Percentiles rank a stretch among this genome's conserved stretches.
Evolutionary conservation across 2,113 vertebrate species (phyloP).

Genomic region (Chitala chitala): DNA sequence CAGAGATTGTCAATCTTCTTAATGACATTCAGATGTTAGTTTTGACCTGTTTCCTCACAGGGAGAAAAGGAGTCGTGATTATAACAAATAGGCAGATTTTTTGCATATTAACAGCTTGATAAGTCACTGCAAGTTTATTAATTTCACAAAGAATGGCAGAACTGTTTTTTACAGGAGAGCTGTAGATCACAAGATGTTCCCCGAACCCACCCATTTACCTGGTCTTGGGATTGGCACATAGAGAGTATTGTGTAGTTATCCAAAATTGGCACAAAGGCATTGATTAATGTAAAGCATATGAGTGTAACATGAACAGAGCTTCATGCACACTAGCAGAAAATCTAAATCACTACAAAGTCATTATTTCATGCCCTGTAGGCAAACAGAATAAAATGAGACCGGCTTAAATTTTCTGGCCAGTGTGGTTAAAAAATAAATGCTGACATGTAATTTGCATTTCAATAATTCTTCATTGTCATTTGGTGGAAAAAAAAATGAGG

Average conservation of each 20-base stretch:
- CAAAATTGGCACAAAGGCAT: too few relatives aligned
- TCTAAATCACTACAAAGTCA: too few relatives aligned
- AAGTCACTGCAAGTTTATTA: too few relatives aligned
- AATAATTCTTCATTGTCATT: constrained; percentile 19
- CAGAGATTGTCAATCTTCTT: constrained; percentile 12
- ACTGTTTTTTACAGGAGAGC: too few relatives aligned
- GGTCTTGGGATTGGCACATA: too few relatives aligned
- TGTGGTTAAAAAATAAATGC: not conserved
- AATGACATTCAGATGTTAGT: constrained; percentile 16
- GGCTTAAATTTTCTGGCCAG: constrained; percentile 9
- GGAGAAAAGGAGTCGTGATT: not conserved
- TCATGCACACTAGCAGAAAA: too few relatives aligned
- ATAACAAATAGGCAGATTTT: not conserved
- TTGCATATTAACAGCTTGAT: constrained; percentile 17
- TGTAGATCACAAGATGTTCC: too few relatives aligned
- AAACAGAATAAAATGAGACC: not conserved
- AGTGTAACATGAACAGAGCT: too few relatives aligned
- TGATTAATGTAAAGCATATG: too few relatives aligned
- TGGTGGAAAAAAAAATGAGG: not conserved
- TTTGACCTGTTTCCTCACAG: constrained; percentile 15
- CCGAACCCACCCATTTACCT: not conserved
- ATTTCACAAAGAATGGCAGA: too few relatives aligned
- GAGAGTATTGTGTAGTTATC: too few relatives aligned
- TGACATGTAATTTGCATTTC: constrained; percentile 26
- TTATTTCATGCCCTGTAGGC: too few relatives aligned